Evolutionary conservation across 2,797 vertebrate genomes (phyloP).

Genomic region (Pelodytes ibericus): DNA sequence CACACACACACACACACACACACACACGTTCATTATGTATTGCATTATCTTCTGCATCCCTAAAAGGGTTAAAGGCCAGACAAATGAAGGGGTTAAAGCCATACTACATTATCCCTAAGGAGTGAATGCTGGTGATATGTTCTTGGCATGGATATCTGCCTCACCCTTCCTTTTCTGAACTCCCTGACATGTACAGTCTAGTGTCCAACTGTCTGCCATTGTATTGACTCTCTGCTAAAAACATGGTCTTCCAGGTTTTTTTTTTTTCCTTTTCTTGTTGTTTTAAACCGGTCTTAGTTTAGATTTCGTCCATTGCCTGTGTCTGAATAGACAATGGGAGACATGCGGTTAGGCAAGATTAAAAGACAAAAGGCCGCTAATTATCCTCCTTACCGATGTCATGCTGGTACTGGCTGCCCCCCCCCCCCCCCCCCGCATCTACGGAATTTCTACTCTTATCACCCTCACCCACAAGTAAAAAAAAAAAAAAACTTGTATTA

Average conservation of each 20-base stretch:
- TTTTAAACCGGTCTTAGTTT: constrained; percentile 28
- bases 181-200: constrained; percentile 32
- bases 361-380: not conserved
- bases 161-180: constrained; percentile 43
- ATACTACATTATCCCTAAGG: not conserved
- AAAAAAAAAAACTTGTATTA: no score
- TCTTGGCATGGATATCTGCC: constrained; percentile 22
- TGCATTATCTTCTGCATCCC: no score
- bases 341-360: not conserved
- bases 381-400: no score
- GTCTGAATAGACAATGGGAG: constrained; percentile 25
- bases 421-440: no score
- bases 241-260: constrained; percentile 21
- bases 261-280: not conserved
- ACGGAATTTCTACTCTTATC: no score
- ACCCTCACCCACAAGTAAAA: no score
- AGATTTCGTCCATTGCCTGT: constrained; percentile 15
- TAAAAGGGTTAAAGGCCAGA: constrained; percentile 7
- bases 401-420: no score
- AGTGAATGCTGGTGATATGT: constrained; percentile 1
- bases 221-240: constrained; percentile 15
- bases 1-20: no score
- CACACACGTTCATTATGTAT: no score
- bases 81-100: constrained; percentile 4
- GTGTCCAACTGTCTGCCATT: constrained; percentile 28